Percentiles rank a stretch among this genome's conserved stretches.
Conservation (phyloP, 2,888 invertebrate genomes). For the Drosophila percnosoma region DNA sequence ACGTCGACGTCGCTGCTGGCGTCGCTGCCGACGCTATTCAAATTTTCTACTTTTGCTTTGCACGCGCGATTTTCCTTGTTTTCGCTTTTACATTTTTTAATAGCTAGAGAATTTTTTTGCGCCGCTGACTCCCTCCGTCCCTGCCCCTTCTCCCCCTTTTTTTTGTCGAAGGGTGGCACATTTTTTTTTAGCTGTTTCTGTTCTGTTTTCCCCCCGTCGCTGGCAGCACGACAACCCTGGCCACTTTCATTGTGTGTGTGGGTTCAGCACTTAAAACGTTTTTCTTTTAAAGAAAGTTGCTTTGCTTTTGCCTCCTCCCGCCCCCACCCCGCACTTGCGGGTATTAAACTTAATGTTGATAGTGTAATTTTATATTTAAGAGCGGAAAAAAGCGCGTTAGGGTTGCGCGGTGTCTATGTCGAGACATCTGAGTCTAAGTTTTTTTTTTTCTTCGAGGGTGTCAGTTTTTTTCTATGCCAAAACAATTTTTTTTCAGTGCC, state of each 20-base stretch:
- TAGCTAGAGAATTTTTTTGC: constrained; percentile 72
- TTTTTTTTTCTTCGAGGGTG: constrained; percentile 27
- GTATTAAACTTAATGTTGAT: constrained; percentile 81
- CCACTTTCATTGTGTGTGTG: constrained; percentile 58
- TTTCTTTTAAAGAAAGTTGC: constrained; percentile 43
- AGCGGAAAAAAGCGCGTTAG: constrained; percentile 49
- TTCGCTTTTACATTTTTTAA: constrained; percentile 81
- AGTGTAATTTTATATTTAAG: constrained; percentile 81
- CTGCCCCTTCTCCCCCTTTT: neutral
- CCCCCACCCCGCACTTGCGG: constrained; percentile 70
- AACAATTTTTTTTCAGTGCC: constrained; percentile 30
- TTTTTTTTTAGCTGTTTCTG: constrained; percentile 32
- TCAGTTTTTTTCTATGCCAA: constrained; percentile 40
- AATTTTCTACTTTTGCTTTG: constrained; percentile 79
- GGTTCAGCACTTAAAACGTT: constrained; percentile 74
- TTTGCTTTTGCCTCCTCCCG: constrained; percentile 10
- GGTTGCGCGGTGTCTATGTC: constrained; percentile 59
- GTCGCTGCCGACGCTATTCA: constrained; percentile 66
- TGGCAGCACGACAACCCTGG: constrained; percentile 69
- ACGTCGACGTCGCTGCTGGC: constrained; percentile 23
- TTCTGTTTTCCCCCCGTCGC: constrained; percentile 27
- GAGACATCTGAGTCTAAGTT: constrained; percentile 28
- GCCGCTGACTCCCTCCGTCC: constrained; percentile 22
- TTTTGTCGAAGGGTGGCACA: constrained; percentile 52
- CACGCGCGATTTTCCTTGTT: constrained; percentile 81